Conservation (phyloP, 1,140 invertebrate species). For the Drosophila neocordata region DNA sequence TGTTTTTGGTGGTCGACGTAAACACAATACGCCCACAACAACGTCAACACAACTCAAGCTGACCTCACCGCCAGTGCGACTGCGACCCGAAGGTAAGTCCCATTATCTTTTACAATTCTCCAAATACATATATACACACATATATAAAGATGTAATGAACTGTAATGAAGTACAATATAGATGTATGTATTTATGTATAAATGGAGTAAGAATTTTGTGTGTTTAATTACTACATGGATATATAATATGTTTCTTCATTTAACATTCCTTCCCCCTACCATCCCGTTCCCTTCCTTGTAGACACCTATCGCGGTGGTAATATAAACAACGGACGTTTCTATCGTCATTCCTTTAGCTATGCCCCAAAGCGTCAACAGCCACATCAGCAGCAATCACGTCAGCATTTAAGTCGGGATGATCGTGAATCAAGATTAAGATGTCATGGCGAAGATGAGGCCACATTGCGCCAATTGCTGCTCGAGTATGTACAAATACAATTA, state of each 20-base stretch:
- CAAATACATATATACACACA: too few relatives aligned
- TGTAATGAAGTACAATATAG: too few relatives aligned
- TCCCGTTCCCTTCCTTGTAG: slow-evolving; percentile 23
- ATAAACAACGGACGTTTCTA: slow-evolving; percentile 82
- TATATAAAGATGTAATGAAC: too few relatives aligned
- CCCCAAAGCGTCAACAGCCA: slow-evolving; percentile 72
- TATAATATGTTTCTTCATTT: too few relatives aligned
- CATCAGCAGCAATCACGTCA: slow-evolving; percentile 6
- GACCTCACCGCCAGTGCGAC: slow-evolving; percentile 82
- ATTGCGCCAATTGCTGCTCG: slow-evolving; percentile 83
- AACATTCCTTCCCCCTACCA: too few relatives aligned
- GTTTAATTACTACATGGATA: too few relatives aligned
- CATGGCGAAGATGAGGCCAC: slow-evolving; percentile 83
- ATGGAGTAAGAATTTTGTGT: too few relatives aligned
- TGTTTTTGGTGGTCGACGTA: slow-evolving; percentile 83
- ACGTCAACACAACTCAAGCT: slow-evolving; percentile 83
- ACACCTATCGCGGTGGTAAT: slow-evolving; percentile 77
- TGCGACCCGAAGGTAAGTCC: slow-evolving; percentile 79
- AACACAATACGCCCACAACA: slow-evolving; percentile 79
- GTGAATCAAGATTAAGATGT: slow-evolving; percentile 82
- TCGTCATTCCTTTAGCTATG: slow-evolving; percentile 83
- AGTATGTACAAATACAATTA: slow-evolving; percentile 69
- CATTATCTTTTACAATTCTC: too few relatives aligned
- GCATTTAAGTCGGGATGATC: slow-evolving; percentile 76
- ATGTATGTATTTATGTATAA: too few relatives aligned